Evolutionary conservation across 2,888 invertebrate species (phyloP), one percentile per base, ranked within the genome.

Genomic region (Protophormia terraenovae): DNA sequence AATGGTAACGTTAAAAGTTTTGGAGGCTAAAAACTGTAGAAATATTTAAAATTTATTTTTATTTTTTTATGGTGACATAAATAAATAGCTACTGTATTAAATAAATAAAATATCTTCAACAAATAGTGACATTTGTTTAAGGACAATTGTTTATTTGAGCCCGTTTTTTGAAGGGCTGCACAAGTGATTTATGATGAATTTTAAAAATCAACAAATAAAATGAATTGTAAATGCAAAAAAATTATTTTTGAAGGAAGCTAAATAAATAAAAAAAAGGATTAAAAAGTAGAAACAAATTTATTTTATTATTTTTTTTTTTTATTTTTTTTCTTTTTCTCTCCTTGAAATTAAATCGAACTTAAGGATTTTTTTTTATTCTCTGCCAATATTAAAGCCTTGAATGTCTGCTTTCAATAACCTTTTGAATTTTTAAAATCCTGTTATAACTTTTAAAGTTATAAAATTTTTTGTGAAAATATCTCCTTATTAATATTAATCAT

Each of bases 41-140:
- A 29, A 45, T 16, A 55, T 66, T 67, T 45, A 32, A 77, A 77
- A 45, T 67, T 77, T 67, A 35, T 45, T 50, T 76, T 16, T 58
- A 4, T n/a, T n/a, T n/a, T n/a, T n/a, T n/a, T n/a, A n/a, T n/a
- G n/a, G n/a, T n/a, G n/a, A n/a, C n/a, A n/a, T n/a, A n/a, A n/a
- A n/a, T n/a, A n/a, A n/a, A n/a, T n/a, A n/a, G n/a, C n/a, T n/a
- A n/a, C n/a, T n/a, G n/a, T n/a, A n/a, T n/a, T n/a, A 35, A 76
- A 66, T 67, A 77, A 77, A 58, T 55, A 32, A 67, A 32, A 22
- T 27, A 12, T 14, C 7, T 55, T 10, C 10, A 53, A 47, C 12
- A 53, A n/a, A 14, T 41, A 29, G 14, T 14, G 41, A 8, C 38
- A 66, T 41, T 64, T 19, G 6, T 32, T 64, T 41, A 55, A 66